Percentiles rank a stretch among this genome's conserved stretches.
These are phyloP conservation scores for Idaea biselata DNA, from an alignment of 2,888 invertebrate genomes.

Conservation along the genomic window DNA sequence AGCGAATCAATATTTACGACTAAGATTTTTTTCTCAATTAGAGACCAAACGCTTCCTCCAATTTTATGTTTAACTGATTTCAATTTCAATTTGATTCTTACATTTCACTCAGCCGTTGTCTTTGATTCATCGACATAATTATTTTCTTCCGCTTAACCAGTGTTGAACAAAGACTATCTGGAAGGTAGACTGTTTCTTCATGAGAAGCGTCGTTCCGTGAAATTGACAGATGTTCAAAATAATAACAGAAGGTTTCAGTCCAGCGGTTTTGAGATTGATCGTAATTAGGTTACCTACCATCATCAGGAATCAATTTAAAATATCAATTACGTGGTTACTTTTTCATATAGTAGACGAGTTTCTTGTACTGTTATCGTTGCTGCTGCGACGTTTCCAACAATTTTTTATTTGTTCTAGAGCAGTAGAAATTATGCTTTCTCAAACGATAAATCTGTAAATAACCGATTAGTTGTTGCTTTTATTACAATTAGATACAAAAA, in stretches of 20 bases:
- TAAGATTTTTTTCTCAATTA: constrained; percentile 6
- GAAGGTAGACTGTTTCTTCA: constrained; percentile 49
- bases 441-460: too few relatives aligned
- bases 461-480: too few relatives aligned
- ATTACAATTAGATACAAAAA: too few relatives aligned
- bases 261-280: constrained; percentile 38
- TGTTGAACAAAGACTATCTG: constrained; percentile 55
- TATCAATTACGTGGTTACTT: constrained; percentile 21
- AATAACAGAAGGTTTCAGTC: constrained; percentile 57
- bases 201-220: constrained; percentile 55
- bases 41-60: constrained; percentile 18
- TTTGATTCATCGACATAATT: constrained; percentile 57
- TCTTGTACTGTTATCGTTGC: too few relatives aligned
- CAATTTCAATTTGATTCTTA: constrained; percentile 29
- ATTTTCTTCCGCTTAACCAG: constrained; percentile 67
- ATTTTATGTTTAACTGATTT: background rate
- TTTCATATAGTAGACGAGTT: constrained; percentile 14
- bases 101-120: constrained; percentile 42
- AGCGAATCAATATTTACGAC: background rate
- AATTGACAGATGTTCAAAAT: constrained; percentile 66
- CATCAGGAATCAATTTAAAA: constrained; percentile 44
- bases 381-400: too few relatives aligned
- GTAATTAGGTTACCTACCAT: constrained; percentile 43
- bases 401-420: too few relatives aligned
- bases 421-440: too few relatives aligned